These are phyloP conservation scores for Porphyrio hochstetteri DNA, from an alignment of 2,113 vertebrate species.

Conservation along the genomic window DNA sequence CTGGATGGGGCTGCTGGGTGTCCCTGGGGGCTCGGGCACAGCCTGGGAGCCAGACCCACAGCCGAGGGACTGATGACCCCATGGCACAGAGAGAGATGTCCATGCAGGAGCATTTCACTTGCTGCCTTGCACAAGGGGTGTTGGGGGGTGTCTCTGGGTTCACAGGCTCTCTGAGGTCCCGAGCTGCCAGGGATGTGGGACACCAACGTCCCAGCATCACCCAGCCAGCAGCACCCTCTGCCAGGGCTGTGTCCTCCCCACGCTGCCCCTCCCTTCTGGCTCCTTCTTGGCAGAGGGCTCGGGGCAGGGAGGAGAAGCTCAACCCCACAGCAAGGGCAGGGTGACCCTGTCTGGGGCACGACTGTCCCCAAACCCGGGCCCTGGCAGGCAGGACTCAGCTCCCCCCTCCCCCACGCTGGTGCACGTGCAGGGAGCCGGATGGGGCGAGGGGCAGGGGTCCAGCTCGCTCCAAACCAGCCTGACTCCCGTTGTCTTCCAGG, in stretches of 20 bases:
- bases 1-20: background rate
- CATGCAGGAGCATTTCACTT: background rate
- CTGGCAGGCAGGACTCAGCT: fast-evolving
- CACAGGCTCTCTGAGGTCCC: background rate
- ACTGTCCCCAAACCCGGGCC: fast-evolving
- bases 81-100: fast-evolving
- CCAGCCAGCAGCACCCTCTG: too few relatives aligned
- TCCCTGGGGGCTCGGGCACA: fast-evolving
- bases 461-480: background rate
- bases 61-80: background rate
- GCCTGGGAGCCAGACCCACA: fast-evolving
- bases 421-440: fast-evolving
- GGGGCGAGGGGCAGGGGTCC: background rate
- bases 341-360: fast-evolving
- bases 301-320: background rate
- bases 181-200: background rate
- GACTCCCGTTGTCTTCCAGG: background rate
- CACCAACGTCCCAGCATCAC: too few relatives aligned
- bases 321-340: background rate
- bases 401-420: fast-evolving
- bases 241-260: background rate
- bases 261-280: background rate
- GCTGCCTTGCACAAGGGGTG: fast-evolving
- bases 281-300: background rate
- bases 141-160: background rate